Percentiles rank a stretch among this genome's conserved stretches.
Conservation (phyloP, 2,797 vertebrate species). For the Coranthus polyacanthus region DNA sequence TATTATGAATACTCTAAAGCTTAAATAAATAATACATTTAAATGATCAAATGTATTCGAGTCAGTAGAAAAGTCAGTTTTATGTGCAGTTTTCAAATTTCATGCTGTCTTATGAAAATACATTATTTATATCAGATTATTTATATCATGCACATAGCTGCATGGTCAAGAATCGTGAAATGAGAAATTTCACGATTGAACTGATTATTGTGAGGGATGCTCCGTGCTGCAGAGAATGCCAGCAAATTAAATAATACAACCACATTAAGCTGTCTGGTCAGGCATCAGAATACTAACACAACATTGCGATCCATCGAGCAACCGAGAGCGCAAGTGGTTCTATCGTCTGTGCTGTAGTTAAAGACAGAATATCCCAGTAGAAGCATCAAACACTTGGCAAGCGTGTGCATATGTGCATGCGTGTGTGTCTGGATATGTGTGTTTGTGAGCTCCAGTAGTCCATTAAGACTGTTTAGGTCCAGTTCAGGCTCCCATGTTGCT, state of each 20-base stretch:
- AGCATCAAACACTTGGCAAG: background rate
- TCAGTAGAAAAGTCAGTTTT: background rate
- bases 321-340: background rate
- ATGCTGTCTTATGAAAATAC: background rate
- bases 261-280: constrained; percentile 6
- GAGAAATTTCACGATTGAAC: background rate
- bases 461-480: constrained; percentile 46
- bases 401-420: too few species aligned
- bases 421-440: background rate
- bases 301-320: background rate
- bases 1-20: constrained; percentile 16
- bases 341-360: background rate
- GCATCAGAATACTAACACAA: constrained; percentile 14
- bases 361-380: background rate
- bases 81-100: background rate
- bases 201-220: constrained; percentile 7
- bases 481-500: constrained; percentile 36
- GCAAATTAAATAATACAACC: constrained; percentile 17
- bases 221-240: background rate
- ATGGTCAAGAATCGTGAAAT: background rate
- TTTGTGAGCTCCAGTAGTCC: constrained; percentile 28
- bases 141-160: background rate
- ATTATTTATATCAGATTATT: too few species aligned
- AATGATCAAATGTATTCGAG: background rate
- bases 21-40: constrained; percentile 21